Base-by-base conservation (phyloP, 2,113 vertebrate species). In the Albula goreensis region DNA sequence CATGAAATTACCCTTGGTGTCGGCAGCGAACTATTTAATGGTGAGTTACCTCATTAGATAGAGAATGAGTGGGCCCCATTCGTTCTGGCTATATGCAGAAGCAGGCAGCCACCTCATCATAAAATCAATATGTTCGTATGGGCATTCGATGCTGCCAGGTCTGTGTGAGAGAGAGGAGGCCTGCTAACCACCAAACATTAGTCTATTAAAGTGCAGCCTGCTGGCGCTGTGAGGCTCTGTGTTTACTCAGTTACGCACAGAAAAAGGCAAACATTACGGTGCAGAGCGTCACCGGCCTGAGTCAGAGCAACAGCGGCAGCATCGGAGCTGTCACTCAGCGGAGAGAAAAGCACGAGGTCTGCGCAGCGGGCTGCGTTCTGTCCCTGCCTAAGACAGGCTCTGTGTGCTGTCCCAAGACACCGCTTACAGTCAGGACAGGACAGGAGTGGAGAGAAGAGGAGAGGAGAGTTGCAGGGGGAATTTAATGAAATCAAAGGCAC, bases 51-150 rank as follows among this genome's bases (percentile, higher is more conserved):
- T 79, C 78, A 50, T 19, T 31, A 53, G 3, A 48, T 12, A 31
- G 77, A 78, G 12, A 82, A 82, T 78, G 80, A 84, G 25, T 86
- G 22, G 80, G 49, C 88, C 31, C 1, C 50, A 89, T 87, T 88
- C 19, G 19, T 53, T 57, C 13, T n/a, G 12, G 13, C 48, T 57
- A 88, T 93, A 90, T 90, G 92, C 88, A 88, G 85, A 50, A 85
- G 10, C 49, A 41, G 50, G 82, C 57, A 90, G 89, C 52, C 81
- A 51, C 15, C 92, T 91, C 90, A 93, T 92, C 66, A 90, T 19
- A 87, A 88, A 93, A 93, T 93, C 91, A 90, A 91, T 92, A 90
- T 84, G 13, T 89, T 88, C 74, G 85, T 88, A 1, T 53, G 86
- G 41, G 53, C 80, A 88, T 87, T 22, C 41, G 85, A 74, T 57